A percentile compares a stretch with the other conserved stretches of the same genome.
Conservation (phyloP, 1,140 invertebrate species). For the Drosophila oshimai region DNA sequence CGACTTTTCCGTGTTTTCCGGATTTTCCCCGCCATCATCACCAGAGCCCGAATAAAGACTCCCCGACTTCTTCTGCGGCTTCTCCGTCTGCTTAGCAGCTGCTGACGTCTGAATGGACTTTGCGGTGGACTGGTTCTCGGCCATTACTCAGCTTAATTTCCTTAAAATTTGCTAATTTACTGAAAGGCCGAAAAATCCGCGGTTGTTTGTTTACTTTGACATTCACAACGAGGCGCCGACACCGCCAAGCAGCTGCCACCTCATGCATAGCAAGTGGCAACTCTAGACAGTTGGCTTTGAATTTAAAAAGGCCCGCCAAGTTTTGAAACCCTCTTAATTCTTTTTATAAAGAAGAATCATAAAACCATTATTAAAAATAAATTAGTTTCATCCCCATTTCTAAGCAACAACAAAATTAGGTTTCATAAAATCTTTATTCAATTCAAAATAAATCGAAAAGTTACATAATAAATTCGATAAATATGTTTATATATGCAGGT, state of each 20-base stretch:
- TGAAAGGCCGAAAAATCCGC: background rate
- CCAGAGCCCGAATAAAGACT: background rate
- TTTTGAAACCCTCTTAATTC: too few relatives aligned
- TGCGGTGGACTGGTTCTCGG: constrained; percentile 1
- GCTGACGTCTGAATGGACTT: background rate
- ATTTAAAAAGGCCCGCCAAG: too few relatives aligned
- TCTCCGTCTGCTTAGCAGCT: background rate
- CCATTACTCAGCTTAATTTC: background rate
- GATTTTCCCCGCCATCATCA: constrained; percentile 5
- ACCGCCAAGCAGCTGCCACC: background rate
- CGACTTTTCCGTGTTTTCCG: constrained; percentile 32
- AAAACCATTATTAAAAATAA: background rate
- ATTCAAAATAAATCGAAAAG: constrained; percentile 73
- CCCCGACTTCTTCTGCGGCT: background rate
- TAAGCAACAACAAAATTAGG: background rate
- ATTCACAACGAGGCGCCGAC: background rate
- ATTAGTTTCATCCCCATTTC: background rate
- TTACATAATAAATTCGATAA: constrained; percentile 80
- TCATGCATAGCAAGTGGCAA: background rate
- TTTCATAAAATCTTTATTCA: constrained; percentile 76
- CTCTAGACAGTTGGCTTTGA: background rate
- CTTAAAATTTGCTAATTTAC: background rate
- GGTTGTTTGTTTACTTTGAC: background rate
- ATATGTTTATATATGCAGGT: constrained; percentile 72
- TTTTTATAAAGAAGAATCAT: too few relatives aligned